Evolutionary conservation across 92 coral and sea anemone species (phyloP).

Genomic region (Anthopleura xanthogrammica): DNA sequence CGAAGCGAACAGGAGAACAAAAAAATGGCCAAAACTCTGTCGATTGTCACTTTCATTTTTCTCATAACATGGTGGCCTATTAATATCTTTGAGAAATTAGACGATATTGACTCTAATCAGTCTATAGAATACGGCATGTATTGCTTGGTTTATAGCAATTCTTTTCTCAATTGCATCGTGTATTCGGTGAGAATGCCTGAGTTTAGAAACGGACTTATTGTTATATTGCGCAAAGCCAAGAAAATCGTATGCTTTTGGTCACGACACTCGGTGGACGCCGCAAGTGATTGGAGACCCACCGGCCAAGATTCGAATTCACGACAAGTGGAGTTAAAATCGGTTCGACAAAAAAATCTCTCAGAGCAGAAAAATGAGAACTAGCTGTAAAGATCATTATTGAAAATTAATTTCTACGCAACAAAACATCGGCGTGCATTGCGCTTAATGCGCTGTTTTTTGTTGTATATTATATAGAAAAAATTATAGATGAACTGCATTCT

Average conservation of each 20-base stretch:
- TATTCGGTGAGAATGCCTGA: constrained; percentile 4
- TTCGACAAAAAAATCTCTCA: not conserved
- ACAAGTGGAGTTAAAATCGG: not conserved
- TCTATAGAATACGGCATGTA: not conserved
- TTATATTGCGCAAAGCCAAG: not conserved
- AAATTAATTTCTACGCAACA: too few relatives aligned
- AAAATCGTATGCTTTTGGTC: not conserved
- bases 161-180: not conserved
- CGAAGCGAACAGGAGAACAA: not conserved
- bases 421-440: too few relatives aligned
- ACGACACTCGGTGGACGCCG: not conserved
- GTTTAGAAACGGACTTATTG: not conserved
- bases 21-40: constrained; percentile 1
- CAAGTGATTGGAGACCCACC: not conserved
- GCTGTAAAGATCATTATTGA: not conserved
- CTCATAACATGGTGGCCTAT: not conserved
- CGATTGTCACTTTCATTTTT: not conserved
- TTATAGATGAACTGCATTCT: too few relatives aligned
- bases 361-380: not conserved
- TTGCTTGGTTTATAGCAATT: not conserved
- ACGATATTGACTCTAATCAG: not conserved
- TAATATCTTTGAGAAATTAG: not conserved
- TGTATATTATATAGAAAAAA: too few relatives aligned
- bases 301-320: not conserved
- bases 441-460: too few relatives aligned